A percentile compares a stretch with the other conserved stretches of the same genome.
These are phyloP conservation scores for Drosophila lutescens DNA, from an alignment of 2,888 invertebrate genomes.

Conservation along the genomic window DNA sequence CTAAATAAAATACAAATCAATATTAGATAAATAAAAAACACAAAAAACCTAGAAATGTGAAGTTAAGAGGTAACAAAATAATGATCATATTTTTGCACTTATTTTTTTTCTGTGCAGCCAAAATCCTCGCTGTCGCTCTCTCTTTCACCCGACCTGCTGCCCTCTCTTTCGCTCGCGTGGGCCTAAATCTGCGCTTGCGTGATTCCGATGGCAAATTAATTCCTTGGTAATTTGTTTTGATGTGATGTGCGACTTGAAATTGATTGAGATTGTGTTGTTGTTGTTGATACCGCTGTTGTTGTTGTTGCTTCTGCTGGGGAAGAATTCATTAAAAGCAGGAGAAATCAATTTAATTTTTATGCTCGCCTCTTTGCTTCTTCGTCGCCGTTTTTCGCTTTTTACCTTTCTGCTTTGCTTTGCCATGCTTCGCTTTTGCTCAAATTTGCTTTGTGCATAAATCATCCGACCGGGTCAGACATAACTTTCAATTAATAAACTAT, in stretches of 20 bases:
- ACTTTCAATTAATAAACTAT: constrained; percentile 77
- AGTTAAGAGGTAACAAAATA: too few relatives aligned
- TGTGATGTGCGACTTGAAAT: constrained; percentile 79
- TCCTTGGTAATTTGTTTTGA: constrained; percentile 82
- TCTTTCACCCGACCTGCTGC: constrained; percentile 1
- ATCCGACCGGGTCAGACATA: constrained; percentile 55
- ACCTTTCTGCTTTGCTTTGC: constrained; percentile 8
- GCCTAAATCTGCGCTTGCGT: constrained; percentile 73
- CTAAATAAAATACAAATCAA: too few relatives aligned
- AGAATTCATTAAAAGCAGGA: constrained; percentile 75
- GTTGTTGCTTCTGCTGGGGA: constrained; percentile 28
- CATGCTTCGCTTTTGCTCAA: constrained; percentile 21
- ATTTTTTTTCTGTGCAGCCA: constrained; percentile 1
- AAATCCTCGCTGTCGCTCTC: constrained; percentile 6
- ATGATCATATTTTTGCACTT: neutral
- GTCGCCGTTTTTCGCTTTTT: constrained; percentile 29
- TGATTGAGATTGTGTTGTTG: constrained; percentile 80
- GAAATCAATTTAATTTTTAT: constrained; percentile 78
- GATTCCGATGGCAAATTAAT: constrained; percentile 82
- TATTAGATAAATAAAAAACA: too few relatives aligned
- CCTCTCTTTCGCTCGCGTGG: constrained; percentile 10
- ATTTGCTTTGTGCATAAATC: constrained; percentile 59
- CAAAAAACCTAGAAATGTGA: too few relatives aligned
- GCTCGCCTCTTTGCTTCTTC: constrained; percentile 50
- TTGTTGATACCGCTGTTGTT: constrained; percentile 45